Conservation (phyloP, 92 coral and sea anemone genomes). For the Umimayanthus chanpuru region DNA sequence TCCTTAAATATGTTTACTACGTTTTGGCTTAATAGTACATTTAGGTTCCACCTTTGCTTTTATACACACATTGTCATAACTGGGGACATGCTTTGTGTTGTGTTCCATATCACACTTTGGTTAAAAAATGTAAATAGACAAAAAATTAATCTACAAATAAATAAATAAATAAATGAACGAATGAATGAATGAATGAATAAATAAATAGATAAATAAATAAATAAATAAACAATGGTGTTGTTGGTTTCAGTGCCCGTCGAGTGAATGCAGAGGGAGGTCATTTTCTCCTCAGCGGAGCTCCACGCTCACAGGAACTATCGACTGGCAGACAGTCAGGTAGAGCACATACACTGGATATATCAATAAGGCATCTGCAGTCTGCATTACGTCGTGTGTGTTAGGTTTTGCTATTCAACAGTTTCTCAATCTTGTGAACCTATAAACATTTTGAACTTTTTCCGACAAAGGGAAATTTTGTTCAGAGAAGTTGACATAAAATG, state of each 20-base stretch:
- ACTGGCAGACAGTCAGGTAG: conserved; percentile 97
- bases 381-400: neutral
- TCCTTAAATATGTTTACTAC: too few species aligned
- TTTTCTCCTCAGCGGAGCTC: conserved; percentile 93
- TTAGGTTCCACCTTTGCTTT: too few species aligned
- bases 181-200: too few species aligned
- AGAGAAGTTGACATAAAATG: neutral
- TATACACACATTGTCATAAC: too few species aligned
- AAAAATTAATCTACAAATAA: too few species aligned
- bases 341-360: neutral
- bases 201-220: too few species aligned
- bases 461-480: too few species aligned
- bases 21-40: too few species aligned
- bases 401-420: neutral
- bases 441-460: neutral
- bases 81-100: too few species aligned
- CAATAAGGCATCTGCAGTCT: neutral
- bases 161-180: too few species aligned
- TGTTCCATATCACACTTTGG: too few species aligned
- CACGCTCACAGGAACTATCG: conserved; percentile 86
- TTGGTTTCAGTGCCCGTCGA: conserved; percentile 73
- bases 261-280: conserved; percentile 82
- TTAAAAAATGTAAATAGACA: too few species aligned
- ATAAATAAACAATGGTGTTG: neutral
- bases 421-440: neutral